phyloP scores from a whole-genome alignment of 2,888 invertebrate species.

The Sipha maydis region DNA sequence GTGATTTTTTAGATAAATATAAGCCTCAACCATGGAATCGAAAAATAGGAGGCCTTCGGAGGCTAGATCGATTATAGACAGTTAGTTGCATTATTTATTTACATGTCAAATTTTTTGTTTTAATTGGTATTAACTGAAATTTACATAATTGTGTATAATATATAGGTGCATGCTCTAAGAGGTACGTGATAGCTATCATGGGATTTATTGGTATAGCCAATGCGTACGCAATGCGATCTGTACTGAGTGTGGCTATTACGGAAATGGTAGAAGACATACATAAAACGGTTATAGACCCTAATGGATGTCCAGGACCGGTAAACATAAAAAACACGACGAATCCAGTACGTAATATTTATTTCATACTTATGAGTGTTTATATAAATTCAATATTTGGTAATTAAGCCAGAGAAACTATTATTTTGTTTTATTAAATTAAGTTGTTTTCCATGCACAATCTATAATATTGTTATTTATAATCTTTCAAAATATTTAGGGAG shows the following conservation, averaged over 20 bases:
- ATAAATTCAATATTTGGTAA: background rate
- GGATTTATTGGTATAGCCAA: constrained; percentile 69
- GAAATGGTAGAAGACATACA: constrained; percentile 68
- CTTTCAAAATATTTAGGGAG: background rate
- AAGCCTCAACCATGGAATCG: constrained; percentile 25
- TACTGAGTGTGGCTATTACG: constrained; percentile 69
- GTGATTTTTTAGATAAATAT: constrained; percentile 16
- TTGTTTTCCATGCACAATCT: no score
- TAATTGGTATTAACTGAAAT: background rate
- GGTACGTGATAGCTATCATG: constrained; percentile 67
- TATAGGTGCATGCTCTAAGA: constrained; percentile 65
- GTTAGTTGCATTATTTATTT: constrained; percentile 5
- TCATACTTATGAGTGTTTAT: background rate
- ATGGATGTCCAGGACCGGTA: constrained; percentile 70
- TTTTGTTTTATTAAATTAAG: no score
- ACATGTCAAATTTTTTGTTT: background rate
- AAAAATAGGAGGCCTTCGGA: constrained; percentile 51
- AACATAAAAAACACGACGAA: constrained; percentile 64
- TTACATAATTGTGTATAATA: background rate
- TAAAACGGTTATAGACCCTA: constrained; percentile 67
- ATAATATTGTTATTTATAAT: background rate
- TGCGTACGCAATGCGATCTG: constrained; percentile 69
- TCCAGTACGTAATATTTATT: constrained; percentile 62
- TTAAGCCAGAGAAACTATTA: background rate
- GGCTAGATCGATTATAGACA: constrained; percentile 46